Evolutionary conservation across 1,140 invertebrate species (phyloP).

Genomic region (Nasonia giraulti): DNA sequence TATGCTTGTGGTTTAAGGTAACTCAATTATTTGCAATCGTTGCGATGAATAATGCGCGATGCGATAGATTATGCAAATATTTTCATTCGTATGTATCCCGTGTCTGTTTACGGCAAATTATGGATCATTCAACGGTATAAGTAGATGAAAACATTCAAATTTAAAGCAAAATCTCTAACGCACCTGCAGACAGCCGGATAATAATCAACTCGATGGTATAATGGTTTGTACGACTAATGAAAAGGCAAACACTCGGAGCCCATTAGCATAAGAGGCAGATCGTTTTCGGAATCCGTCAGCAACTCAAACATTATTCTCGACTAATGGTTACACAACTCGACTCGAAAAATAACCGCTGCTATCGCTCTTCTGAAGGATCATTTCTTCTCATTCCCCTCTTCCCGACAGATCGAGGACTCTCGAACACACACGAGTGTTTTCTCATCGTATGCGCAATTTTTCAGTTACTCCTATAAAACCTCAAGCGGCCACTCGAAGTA

Average conservation of each 20-base stretch:
- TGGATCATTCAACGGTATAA: too few species aligned
- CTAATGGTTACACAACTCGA: not conserved
- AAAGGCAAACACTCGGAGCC: not conserved
- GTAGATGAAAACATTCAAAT: too few species aligned
- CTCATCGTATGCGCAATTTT: too few species aligned
- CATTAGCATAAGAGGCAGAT: not conserved
- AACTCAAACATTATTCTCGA: not conserved
- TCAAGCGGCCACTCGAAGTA: too few species aligned
- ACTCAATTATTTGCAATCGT: not conserved
- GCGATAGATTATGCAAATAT: not conserved
- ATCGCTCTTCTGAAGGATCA: too few species aligned
- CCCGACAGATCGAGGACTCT: too few species aligned
- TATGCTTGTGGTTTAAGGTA: not conserved
- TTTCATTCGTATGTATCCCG: not conserved
- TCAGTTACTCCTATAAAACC: too few species aligned
- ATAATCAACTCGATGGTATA: not conserved
- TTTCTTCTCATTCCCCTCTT: too few species aligned
- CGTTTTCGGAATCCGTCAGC: not conserved
- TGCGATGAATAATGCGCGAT: not conserved
- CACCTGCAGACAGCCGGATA: not conserved
- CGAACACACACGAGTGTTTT: too few species aligned
- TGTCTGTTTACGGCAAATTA: too few species aligned
- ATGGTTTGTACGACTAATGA: not conserved
- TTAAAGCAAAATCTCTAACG: not conserved
- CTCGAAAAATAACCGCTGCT: too few species aligned